Percentiles rank a stretch among this genome's conserved stretches.
Conservation (phyloP, 2,888 invertebrate genomes). For the Drosophila ustulata region DNA sequence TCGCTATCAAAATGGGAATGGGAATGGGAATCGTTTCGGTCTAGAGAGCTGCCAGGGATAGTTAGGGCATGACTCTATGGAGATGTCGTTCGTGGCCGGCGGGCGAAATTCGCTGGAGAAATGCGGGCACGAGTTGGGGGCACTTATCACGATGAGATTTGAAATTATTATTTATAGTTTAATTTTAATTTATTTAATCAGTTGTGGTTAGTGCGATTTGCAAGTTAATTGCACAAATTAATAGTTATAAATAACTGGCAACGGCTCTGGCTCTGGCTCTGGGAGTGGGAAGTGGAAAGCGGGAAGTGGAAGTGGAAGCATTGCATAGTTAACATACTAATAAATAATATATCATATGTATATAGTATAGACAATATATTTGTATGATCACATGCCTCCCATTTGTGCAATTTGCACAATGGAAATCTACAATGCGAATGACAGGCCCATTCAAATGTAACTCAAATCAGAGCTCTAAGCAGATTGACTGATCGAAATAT, state of each 20-base stretch:
- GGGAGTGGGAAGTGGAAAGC: constrained; percentile 3
- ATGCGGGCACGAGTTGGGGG: constrained; percentile 51
- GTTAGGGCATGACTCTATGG: background rate
- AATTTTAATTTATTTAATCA: constrained; percentile 68
- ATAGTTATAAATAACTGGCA: constrained; percentile 58
- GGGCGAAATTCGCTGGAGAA: constrained; percentile 53
- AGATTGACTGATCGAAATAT: constrained; percentile 2
- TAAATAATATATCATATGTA: background rate
- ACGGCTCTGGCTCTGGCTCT: constrained; percentile 9
- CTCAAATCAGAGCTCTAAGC: background rate
- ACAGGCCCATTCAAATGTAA: constrained; percentile 10
- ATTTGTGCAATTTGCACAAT: constrained; percentile 10
- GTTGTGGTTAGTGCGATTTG: constrained; percentile 54
- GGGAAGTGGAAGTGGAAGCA: constrained; percentile 8
- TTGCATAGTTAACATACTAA: constrained; percentile 6
- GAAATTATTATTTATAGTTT: constrained; percentile 36
- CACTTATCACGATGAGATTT: constrained; percentile 26
- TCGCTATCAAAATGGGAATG: constrained; percentile 24
- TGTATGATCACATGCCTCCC: constrained; percentile 32
- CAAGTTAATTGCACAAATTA: constrained; percentile 74
- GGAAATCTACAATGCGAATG: background rate
- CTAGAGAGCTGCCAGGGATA: background rate
- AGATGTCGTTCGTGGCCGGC: constrained; percentile 23
- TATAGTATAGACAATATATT: background rate
- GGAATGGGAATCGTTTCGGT: constrained; percentile 15